These are phyloP conservation scores for Pelmatolapia mariae DNA, from an alignment of 2,113 vertebrate species.

Conservation along the genomic window DNA sequence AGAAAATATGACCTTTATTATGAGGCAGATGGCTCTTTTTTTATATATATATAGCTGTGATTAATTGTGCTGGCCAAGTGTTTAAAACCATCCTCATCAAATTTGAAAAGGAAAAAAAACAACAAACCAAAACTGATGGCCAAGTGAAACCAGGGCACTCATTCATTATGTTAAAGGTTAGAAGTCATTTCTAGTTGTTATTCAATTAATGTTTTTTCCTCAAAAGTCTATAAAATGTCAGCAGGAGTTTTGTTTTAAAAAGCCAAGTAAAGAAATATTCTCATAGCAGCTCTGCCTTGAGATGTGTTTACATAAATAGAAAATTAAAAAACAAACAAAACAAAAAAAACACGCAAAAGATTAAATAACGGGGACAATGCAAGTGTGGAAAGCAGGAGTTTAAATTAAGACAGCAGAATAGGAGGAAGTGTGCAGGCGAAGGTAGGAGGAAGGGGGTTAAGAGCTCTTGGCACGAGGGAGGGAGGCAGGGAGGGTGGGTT, in stretches of 20 bases:
- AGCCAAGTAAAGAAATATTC: constrained; percentile 54
- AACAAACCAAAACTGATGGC: background rate
- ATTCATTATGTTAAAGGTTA: constrained; percentile 34
- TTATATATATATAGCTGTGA: background rate
- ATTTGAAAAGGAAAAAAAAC: background rate
- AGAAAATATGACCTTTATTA: background rate
- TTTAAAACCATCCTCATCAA: background rate
- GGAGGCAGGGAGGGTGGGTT: background rate
- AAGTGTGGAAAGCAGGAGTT: constrained; percentile 28
- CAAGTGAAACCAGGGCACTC: constrained; percentile 1
- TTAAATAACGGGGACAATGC: constrained; percentile 44
- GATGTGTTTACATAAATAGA: constrained; percentile 61
- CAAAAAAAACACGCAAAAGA: constrained; percentile 6
- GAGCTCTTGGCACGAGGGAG: constrained; percentile 52
- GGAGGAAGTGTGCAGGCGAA: constrained; percentile 14
- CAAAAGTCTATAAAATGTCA: constrained; percentile 60
- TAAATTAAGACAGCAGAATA: constrained; percentile 52
- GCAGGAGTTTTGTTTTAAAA: constrained; percentile 54
- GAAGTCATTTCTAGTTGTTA: constrained; percentile 29
- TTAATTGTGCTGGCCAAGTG: constrained; percentile 36
- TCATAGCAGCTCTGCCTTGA: constrained; percentile 27
- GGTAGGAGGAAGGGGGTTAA: constrained; percentile 1
- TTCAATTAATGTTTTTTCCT: background rate
- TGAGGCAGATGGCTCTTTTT: constrained; percentile 11
- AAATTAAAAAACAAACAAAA: constrained; percentile 23